Percentiles rank a stretch among this genome's conserved stretches.
Conservation (phyloP, 2,113 vertebrate species). For the Forbesichthys papilliferus region DNA sequence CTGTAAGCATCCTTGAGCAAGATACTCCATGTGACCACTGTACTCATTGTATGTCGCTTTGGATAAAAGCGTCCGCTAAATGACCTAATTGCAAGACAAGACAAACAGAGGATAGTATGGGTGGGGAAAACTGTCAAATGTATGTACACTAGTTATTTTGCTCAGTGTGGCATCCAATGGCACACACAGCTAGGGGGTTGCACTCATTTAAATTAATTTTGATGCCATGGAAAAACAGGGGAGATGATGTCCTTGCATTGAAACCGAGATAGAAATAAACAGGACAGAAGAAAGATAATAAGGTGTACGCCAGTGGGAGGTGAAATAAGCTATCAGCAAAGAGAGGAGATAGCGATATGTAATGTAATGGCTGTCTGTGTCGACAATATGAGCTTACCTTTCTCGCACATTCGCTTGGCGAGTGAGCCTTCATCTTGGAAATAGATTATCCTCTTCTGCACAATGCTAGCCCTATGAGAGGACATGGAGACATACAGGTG, state of each 20-base stretch:
- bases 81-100: no score
- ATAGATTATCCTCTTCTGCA: slow-evolving; percentile 96
- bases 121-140: slow-evolving; percentile 5
- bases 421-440: slow-evolving; percentile 97
- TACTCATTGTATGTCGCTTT: no score
- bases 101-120: background rate
- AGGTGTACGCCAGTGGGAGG: slow-evolving; percentile 15
- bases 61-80: no score
- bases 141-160: slow-evolving; percentile 14
- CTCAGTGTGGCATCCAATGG: slow-evolving; percentile 47
- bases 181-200: slow-evolving; percentile 38
- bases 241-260: slow-evolving; percentile 22
- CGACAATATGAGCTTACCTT: slow-evolving; percentile 79
- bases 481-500: slow-evolving; percentile 16
- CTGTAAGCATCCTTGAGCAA: no score
- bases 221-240: slow-evolving; percentile 30
- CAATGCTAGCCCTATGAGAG: slow-evolving; percentile 88
- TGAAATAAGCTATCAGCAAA: slow-evolving; percentile 9
- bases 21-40: no score
- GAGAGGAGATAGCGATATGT: slow-evolving; percentile 22
- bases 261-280: slow-evolving; percentile 29
- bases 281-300: slow-evolving; percentile 10
- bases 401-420: slow-evolving; percentile 94
- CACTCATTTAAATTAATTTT: slow-evolving; percentile 46
- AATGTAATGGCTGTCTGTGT: slow-evolving; percentile 20